Base-by-base conservation (phyloP, 92 coral and sea anemone genomes). In the Diadumene lineata region DNA sequence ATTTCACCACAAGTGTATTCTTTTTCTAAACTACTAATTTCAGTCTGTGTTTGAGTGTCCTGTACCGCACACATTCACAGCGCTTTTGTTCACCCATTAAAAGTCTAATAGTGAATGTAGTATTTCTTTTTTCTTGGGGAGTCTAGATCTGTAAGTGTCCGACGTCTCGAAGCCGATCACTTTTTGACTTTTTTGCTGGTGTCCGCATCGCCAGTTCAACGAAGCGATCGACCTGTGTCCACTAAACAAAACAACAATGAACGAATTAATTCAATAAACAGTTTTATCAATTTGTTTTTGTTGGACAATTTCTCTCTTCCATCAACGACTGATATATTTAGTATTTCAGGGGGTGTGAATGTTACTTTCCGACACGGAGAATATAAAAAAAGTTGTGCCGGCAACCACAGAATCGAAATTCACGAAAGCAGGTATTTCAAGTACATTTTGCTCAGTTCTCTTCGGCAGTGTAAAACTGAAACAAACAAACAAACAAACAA, bases 221-320 rank as follows among this genome's bases (percentile, higher is more conserved):
- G 75, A 25, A 51, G 61, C 75, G 75, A 28, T 26, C 43, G 11
- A 70, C 63, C 34, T 34, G 13, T 70, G 64, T 0, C 43, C 32
- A 23, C 48, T 4, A 38, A 4, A 38, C 48, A 38, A 38, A 38
- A 13, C 13, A 13, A 6, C 48, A 38, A 38, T 38, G 13, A n/a
- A n/a, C n/a, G n/a, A n/a, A n/a, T n/a, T n/a, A n/a, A n/a, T n/a
- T n/a, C n/a, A n/a, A n/a, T n/a, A n/a, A n/a, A n/a, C n/a, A n/a
- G n/a, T n/a, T n/a, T n/a, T n/a, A n/a, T n/a, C n/a, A n/a, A n/a
- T n/a, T n/a, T n/a, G n/a, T n/a, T n/a, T n/a, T n/a, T n/a, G n/a
- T n/a, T n/a, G n/a, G n/a, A n/a, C n/a, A n/a, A n/a, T n/a, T n/a
- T n/a, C n/a, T n/a, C n/a, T n/a, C n/a, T n/a, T n/a, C n/a, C n/a